A percentile compares a stretch with the other conserved stretches of the same genome.
Evolutionary conservation across 2,797 vertebrate species (phyloP).

Genomic region (Esox masquinongy): DNA sequence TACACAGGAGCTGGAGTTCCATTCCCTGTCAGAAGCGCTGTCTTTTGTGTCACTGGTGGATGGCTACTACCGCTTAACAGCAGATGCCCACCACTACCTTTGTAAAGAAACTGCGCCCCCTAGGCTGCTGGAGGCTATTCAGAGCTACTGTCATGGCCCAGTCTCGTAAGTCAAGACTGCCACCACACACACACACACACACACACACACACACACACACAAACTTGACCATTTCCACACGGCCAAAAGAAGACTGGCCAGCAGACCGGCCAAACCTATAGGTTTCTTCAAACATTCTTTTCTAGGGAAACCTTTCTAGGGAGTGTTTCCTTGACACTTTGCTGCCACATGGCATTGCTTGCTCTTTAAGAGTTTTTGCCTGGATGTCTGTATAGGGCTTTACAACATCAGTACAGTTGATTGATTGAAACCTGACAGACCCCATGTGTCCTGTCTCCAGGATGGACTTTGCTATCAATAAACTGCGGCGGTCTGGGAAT

Average conservation of each 20-base stretch:
- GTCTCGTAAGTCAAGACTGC: constrained; percentile 83
- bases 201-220: background rate
- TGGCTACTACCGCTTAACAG: constrained; percentile 93
- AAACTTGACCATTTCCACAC: background rate
- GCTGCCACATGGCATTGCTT: too few relatives aligned
- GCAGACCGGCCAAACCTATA: too few relatives aligned
- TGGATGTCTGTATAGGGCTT: too few relatives aligned
- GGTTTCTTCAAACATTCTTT: too few relatives aligned
- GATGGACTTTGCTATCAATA: constrained; percentile 90
- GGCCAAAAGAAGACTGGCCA: too few relatives aligned
- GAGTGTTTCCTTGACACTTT: too few relatives aligned
- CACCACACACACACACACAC: background rate
- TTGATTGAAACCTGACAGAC: too few relatives aligned
- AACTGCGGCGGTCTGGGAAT: constrained; percentile 87
- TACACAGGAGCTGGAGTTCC: constrained; percentile 89
- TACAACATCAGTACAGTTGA: too few relatives aligned
- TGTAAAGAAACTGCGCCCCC: constrained; percentile 95
- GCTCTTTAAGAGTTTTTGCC: too few relatives aligned
- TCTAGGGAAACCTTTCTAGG: too few relatives aligned
- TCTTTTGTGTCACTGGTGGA: constrained; percentile 95
- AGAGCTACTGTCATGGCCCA: constrained; percentile 93
- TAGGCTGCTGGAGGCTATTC: constrained; percentile 87
- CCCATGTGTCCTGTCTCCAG: constrained; percentile 60
- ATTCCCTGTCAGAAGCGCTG: constrained; percentile 85
- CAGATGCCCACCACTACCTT: constrained; percentile 92